Conservation (phyloP, 2,797 vertebrate species). For the Sebastes hubbsi region DNA sequence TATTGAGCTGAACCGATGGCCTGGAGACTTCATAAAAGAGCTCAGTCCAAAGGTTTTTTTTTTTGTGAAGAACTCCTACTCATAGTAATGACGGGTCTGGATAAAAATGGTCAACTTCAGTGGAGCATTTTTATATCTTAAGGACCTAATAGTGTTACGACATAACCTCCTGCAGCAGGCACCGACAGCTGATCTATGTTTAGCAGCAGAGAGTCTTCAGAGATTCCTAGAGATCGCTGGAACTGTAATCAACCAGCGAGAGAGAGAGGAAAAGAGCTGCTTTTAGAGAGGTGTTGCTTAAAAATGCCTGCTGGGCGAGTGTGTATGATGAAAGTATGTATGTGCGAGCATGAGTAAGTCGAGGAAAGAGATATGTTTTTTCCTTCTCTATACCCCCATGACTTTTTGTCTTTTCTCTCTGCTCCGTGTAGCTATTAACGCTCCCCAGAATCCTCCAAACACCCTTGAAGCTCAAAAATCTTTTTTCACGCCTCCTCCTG, state of each 20-base stretch:
- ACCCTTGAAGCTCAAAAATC: constrained; percentile 26
- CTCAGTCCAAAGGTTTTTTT: neutral
- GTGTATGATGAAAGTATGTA: constrained; percentile 30
- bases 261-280: constrained; percentile 10
- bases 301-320: constrained; percentile 40
- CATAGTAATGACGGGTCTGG: neutral
- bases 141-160: neutral
- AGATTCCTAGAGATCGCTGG: neutral
- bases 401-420: constrained; percentile 37
- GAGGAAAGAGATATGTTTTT: neutral
- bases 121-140: constrained; percentile 4
- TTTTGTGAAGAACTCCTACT: neutral
- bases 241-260: constrained; percentile 1
- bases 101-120: constrained; percentile 13
- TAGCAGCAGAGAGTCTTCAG: constrained; percentile 1
- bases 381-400: neutral
- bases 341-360: constrained; percentile 23
- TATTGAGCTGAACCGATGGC: constrained; percentile 34
- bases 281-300: constrained; percentile 30
- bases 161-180: constrained; percentile 3
- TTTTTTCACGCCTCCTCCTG: constrained; percentile 40
- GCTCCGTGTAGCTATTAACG: constrained; percentile 28
- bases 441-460: constrained; percentile 34
- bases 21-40: constrained; percentile 13
- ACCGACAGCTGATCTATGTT: neutral